A percentile compares a stretch with the other conserved stretches of the same genome.
Evolutionary conservation across 2,113 vertebrate species (phyloP).

Genomic region (Neopipo cinnamomea): DNA sequence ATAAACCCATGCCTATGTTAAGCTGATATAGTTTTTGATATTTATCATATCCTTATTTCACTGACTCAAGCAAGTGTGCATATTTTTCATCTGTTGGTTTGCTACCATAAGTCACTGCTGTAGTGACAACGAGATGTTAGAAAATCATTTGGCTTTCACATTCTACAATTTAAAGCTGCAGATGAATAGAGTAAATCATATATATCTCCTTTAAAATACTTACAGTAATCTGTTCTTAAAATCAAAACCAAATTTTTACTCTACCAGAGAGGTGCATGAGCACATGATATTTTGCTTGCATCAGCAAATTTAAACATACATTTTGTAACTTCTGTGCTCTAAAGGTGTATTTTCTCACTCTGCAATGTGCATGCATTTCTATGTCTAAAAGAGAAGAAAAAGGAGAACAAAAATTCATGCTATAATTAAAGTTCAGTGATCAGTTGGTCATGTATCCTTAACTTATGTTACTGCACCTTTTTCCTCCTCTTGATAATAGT

Average conservation of each 20-base stretch:
- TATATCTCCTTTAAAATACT: conserved; percentile 2
- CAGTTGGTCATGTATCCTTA: not conserved
- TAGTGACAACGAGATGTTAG: not conserved
- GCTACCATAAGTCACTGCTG: not conserved
- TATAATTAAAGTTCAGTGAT: not conserved
- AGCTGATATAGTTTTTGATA: not conserved
- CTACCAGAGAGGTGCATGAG: not conserved
- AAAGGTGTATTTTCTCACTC: not conserved
- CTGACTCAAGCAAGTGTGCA: not conserved
- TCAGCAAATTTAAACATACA: not conserved
- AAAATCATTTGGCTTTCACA: conserved; percentile 40
- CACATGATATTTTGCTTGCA: not conserved
- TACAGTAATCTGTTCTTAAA: not conserved
- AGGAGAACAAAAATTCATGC: fast-evolving
- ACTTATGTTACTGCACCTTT: not conserved
- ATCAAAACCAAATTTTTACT: not conserved
- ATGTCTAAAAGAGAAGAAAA: not conserved
- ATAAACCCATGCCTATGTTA: not conserved
- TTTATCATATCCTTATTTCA: not conserved
- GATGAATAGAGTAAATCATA: not conserved
- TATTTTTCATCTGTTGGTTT: conserved; percentile 32
- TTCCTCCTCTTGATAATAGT: not conserved
- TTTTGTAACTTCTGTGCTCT: not conserved
- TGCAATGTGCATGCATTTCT: not conserved
- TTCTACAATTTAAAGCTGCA: conserved; percentile 1